Base-by-base conservation (phyloP, 2,797 vertebrate species). In the Rachycentron canadum region DNA sequence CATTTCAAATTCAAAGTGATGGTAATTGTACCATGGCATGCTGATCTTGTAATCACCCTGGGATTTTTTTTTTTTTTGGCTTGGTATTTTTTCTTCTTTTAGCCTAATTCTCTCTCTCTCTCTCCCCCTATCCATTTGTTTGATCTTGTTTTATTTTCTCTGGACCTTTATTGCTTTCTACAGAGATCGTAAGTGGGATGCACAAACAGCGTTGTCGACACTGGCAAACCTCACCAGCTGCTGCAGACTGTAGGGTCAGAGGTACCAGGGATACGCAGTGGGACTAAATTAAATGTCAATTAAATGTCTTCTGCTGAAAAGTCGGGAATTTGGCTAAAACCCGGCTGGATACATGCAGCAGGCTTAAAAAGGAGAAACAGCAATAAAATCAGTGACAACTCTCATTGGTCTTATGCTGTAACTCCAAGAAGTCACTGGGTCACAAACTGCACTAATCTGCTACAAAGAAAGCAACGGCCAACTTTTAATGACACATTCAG, bases 1-100 rank as follows among this genome's bases (percentile, higher is more conserved):
- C 94, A 97, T 98, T 99, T 98, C 96, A 96, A 97, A 97, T 98
- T 97, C 95, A 97, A 97, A 98, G 96, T 95, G 96, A 97, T 96
- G 95, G 95, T 97, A 97, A 97, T 97, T 96, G 96, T 96, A 96
- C 95, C 94, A 94, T 96, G 96, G 95, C 96, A 95, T 95, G 94
- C 96, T 96, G 96, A 96, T 97, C 95, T 96, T 96, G 96, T 97
- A 96, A 96, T 95, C 96, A 96, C 95, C 95, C 90, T 94, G 95
- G 95, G 94, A 95, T 96, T 91, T 89, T 91, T 64, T 62, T 52
- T 58, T 45, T 47, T 38, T 40, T 40, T 78, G 79, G 81, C 90
- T 92, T 91, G 90, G 88, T 87, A 91, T 90, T 93, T 93, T 94
- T 65, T 91, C 81, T 89, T 87, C 93, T 79, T 80, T 78, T 49